Conservation (phyloP, 2,797 vertebrate species). For the Chelon auratus region DNA sequence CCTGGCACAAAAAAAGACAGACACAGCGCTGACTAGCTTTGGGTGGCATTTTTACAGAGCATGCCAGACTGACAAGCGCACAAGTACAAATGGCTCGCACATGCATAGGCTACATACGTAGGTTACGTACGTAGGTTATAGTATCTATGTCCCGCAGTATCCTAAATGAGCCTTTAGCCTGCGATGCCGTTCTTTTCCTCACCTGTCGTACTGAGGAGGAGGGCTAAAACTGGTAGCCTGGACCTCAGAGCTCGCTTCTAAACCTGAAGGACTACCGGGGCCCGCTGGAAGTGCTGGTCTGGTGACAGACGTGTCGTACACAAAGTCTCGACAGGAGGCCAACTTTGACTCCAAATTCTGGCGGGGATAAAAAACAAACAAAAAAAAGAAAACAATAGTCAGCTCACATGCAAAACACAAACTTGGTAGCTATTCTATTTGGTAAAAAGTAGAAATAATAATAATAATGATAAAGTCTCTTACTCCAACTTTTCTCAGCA, state of each 20-base stretch:
- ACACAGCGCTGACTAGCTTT: too few species aligned
- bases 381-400: background rate
- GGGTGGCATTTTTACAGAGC: too few species aligned
- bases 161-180: background rate
- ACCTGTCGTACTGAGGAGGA: conserved; percentile 90
- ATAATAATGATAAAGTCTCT: conserved; percentile 58
- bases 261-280: conserved; percentile 73
- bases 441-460: background rate
- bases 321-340: conserved; percentile 94
- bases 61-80: too few species aligned
- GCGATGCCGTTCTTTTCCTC: conserved; percentile 45
- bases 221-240: conserved; percentile 76
- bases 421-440: background rate
- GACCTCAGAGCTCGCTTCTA: conserved; percentile 85
- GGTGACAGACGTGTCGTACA: conserved; percentile 89
- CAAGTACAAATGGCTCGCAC: too few species aligned
- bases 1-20: too few species aligned
- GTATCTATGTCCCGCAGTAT: too few species aligned
- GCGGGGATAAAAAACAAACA: conserved; percentile 4
- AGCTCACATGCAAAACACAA: background rate
- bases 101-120: too few species aligned
- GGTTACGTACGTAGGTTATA: too few species aligned
- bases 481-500: conserved; percentile 98
- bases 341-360: conserved; percentile 98
- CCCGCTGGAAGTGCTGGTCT: conserved; percentile 75